phyloP scores from a whole-genome alignment of 2,113 vertebrate species.

The Microtus pennsylvanicus region DNA sequence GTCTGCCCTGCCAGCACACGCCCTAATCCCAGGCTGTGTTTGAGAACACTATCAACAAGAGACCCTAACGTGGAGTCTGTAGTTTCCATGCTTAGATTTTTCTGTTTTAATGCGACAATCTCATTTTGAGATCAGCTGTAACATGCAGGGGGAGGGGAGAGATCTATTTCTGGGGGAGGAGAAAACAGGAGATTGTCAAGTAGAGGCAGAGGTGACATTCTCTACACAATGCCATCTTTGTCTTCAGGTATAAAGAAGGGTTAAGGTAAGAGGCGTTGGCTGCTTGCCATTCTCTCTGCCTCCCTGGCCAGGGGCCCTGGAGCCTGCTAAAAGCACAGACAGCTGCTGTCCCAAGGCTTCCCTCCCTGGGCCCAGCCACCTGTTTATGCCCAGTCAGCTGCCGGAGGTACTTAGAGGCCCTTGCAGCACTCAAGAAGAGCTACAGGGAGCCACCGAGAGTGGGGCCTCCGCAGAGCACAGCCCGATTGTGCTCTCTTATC shows the following conservation, averaged over 20 bases:
- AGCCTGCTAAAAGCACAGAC: background rate
- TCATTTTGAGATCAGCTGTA: background rate
- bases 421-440: background rate
- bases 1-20: background rate
- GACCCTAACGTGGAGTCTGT: background rate
- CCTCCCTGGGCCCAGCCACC: background rate
- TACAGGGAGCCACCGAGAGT: no score
- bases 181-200: background rate
- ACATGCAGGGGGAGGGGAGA: no score
- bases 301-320: background rate
- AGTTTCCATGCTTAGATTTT: background rate
- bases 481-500: background rate
- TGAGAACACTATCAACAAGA: background rate
- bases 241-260: background rate
- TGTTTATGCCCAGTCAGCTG: background rate
- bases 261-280: background rate
- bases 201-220: background rate
- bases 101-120: background rate
- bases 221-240: conserved; percentile 42
- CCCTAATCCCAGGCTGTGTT: background rate
- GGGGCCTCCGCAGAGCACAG: no score
- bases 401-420: no score
- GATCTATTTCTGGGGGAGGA: background rate
- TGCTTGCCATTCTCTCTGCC: background rate
- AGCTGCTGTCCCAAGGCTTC: background rate